Percentiles rank a stretch among this genome's conserved stretches.
phyloP scores from a whole-genome alignment of 2,797 vertebrate genomes.

The Lutra lutra region DNA sequence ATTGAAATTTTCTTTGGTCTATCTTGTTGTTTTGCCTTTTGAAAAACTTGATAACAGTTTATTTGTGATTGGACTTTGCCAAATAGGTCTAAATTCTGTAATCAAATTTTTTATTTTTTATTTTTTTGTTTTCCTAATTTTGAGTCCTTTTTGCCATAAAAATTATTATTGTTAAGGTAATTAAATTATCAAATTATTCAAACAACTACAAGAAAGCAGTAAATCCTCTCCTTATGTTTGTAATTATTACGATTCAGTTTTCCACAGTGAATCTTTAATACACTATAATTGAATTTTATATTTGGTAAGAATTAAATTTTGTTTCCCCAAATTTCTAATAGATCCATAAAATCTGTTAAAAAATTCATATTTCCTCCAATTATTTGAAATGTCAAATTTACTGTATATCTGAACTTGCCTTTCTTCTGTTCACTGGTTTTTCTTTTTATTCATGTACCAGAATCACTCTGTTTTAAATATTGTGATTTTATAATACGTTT shows the following conservation, averaged over 20 bases:
- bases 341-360: neutral
- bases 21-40: too few species aligned
- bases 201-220: too few species aligned
- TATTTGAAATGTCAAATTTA: neutral
- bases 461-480: neutral
- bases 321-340: neutral
- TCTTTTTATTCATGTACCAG: neutral
- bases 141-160: too few species aligned
- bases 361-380: neutral
- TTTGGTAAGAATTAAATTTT: neutral
- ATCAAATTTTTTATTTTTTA: too few species aligned
- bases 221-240: neutral
- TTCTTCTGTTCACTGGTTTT: neutral
- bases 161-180: too few species aligned
- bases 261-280: neutral
- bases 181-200: too few species aligned
- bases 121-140: too few species aligned
- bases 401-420: neutral
- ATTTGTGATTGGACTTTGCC: too few species aligned
- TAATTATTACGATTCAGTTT: neutral
- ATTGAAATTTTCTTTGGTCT: too few species aligned
- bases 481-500: neutral
- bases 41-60: too few species aligned
- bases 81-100: too few species aligned
- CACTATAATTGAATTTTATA: neutral